A percentile compares a stretch with the other conserved stretches of the same genome.
Conservation (phyloP, 2,113 vertebrate species). For the Sceloporus undulatus region DNA sequence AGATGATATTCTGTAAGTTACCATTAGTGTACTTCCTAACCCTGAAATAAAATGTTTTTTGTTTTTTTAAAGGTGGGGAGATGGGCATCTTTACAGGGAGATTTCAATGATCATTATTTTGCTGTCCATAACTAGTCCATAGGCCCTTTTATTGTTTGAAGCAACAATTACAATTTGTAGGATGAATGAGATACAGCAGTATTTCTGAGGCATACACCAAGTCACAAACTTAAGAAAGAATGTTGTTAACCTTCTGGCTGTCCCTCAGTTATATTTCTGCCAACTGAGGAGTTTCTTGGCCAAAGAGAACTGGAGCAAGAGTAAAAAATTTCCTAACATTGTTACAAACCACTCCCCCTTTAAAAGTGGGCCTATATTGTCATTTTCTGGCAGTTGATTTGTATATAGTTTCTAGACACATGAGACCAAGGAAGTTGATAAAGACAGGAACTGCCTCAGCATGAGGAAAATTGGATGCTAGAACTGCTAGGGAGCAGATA, state of each 20-base stretch:
- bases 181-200: background rate
- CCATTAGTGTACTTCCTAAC: background rate
- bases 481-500: conserved; percentile 48
- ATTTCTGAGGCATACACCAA: background rate
- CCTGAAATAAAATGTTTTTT: background rate
- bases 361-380: background rate
- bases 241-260: background rate
- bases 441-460: background rate
- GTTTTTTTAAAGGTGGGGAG: no score
- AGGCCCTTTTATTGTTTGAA: background rate
- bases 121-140: background rate
- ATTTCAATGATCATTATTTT: background rate
- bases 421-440: conserved; percentile 18
- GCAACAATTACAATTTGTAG: background rate
- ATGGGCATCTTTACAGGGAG: background rate
- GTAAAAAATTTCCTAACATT: conserved; percentile 5
- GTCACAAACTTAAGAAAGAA: background rate
- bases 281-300: conserved; percentile 3
- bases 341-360: background rate
- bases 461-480: conserved; percentile 5
- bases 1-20: background rate
- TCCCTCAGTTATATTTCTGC: conserved; percentile 14
- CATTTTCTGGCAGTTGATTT: conserved; percentile 5
- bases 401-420: conserved; percentile 22
- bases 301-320: conserved; percentile 25